Percentiles rank a stretch among this genome's conserved stretches.
These are phyloP conservation scores for Allygus modestus DNA, from an alignment of 2,888 invertebrate genomes.

Conservation along the genomic window DNA sequence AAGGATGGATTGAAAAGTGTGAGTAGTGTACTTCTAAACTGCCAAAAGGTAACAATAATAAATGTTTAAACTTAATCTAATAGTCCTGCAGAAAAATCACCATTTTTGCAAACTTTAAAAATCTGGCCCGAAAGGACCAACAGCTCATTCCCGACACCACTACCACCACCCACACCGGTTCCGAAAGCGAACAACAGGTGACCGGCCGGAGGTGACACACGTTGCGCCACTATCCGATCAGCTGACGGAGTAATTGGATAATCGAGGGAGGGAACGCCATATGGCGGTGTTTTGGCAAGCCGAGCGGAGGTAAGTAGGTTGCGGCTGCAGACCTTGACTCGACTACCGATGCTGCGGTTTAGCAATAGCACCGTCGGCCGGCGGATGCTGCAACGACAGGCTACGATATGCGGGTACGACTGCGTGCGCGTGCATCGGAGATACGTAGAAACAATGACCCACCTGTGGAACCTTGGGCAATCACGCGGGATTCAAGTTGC, in stretches of 20 bases:
- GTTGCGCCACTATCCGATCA: constrained; percentile 8
- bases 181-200: no score
- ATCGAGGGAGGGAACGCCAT: neutral
- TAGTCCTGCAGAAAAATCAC: no score
- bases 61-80: no score
- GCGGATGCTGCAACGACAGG: neutral
- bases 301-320: constrained; percentile 33
- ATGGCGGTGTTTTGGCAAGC: constrained; percentile 37
- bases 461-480: no score
- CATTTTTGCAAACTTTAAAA: no score
- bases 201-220: neutral
- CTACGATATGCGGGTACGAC: neutral
- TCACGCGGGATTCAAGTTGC: no score
- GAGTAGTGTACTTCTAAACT: no score
- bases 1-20: no score
- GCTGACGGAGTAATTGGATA: constrained; percentile 23
- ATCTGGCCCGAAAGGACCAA: neutral
- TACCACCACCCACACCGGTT: neutral
- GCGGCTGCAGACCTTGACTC: constrained; percentile 36
- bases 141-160: neutral
- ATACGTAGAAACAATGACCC: no score
- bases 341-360: constrained; percentile 9
- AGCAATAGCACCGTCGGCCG: neutral
- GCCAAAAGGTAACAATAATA: no score
- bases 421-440: neutral